Base-by-base conservation (phyloP, 2,888 invertebrate genomes). In the Eupithecia inturbata region DNA sequence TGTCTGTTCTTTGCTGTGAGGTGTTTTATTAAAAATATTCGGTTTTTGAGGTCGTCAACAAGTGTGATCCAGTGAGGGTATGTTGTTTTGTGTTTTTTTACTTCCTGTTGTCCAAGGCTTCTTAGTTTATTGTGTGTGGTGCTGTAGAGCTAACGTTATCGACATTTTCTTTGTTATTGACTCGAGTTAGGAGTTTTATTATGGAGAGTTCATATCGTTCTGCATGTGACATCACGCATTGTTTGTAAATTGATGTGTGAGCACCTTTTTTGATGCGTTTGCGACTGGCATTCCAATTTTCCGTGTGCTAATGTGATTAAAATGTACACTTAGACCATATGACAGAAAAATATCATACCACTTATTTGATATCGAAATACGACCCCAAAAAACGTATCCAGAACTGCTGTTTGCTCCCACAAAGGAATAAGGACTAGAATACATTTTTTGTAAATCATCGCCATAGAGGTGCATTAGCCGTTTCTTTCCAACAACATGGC, bases 1-100 rank as follows among this genome's bases (percentile, higher is more conserved):
- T 87, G 87, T 88, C 86, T 69, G 67, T 89, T 84, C 89, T 88
- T 89, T 88, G 89, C 89, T 90, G 87, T 89, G 88, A 89, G 89
- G 86, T 85, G 88, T 88, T 92, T 83, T 87, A 88, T 87, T 84
- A 85, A 85, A 85, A 89, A 88, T 88, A 90, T 89, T 89, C 87
- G 85, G 88, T 89, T 90, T 87, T 86, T 81, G 83, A 87, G 85
- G 86, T 82, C 81, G 83, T 82, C 85, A 83, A 82, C 83, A 82
- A 83, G 84, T 82, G 80, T 85, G 81, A 82, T 74, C 81, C 12
- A 78, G 82, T 77, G 71, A 89, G 79, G 89, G 93, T 93, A 85
- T 91, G 92, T 82, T 63, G 74, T 78, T 75, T 74, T 73, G 73
- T 53, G 19, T 19, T 76, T 75, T 77, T 69, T 74, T 53, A n/a